phyloP scores from a whole-genome alignment of 2,113 vertebrate species.

The Spheniscus mendiculus region DNA sequence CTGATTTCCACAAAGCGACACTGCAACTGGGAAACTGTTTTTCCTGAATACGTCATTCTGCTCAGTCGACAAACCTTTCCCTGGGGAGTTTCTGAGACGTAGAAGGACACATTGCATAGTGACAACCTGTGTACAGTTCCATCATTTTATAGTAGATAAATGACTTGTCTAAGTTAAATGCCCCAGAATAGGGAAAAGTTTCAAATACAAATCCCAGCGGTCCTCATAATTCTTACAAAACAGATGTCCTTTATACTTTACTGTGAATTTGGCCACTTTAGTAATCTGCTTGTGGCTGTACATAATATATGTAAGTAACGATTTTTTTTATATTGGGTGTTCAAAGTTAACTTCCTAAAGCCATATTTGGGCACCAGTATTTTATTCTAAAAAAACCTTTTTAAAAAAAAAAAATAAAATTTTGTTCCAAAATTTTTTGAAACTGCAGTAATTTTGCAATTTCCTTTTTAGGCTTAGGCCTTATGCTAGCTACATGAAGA shows the following conservation, averaged over 20 bases:
- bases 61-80: constrained; percentile 9
- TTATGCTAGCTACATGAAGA: background rate
- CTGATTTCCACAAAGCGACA: constrained; percentile 33
- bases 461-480: background rate
- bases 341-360: background rate
- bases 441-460: background rate
- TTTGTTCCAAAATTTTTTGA: background rate
- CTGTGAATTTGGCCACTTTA: background rate
- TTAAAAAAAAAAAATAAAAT: background rate
- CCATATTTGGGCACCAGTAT: background rate
- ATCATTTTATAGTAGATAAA: background rate
- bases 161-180: background rate
- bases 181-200: background rate
- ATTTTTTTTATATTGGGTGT: background rate
- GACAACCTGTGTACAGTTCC: background rate
- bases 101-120: background rate
- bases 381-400: background rate
- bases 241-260: background rate
- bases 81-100: background rate
- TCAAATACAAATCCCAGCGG: background rate
- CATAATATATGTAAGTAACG: background rate
- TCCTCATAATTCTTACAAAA: background rate
- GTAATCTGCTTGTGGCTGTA: background rate
- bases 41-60: background rate
- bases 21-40: constrained; percentile 17